Base-by-base conservation (phyloP, 2,797 vertebrate species). In the Sebastes variabilis region DNA sequence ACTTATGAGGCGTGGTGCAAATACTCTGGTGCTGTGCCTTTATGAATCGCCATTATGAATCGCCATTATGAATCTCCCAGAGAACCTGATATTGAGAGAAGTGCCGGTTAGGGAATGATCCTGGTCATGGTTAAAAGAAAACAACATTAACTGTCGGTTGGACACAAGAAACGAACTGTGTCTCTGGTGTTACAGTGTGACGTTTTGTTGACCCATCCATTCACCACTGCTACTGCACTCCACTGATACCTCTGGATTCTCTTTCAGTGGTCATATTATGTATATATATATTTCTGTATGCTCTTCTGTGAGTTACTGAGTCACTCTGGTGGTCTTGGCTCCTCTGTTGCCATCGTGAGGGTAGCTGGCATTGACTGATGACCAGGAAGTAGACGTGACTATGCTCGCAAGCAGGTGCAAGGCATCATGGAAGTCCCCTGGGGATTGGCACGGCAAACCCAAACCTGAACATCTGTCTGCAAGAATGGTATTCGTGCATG, bases 391-490 rank as follows among this genome's bases (percentile, higher is more conserved):
- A 55, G 75, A 80, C 29, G 32, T 64, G 72, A 76, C 75, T 76
- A 54, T 58, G 32, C 75, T 86, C 5, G 46, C 54, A 1, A 81
- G 85, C 91, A 92, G 92, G 92, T 92, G 91, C 81, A 79, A 92
- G 60, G 73, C 83, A 86, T 93, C 91, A 88, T 55, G 14, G 64
- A 20, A 56, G 52, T 78, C 84, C 61, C 77, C 20, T 20, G 84
- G 81, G 82, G 75, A 88, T 66, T 1, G 42, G 54, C 11, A 22
- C 58, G 32, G 67, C 72, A 32, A 83, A 83, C 58, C 72, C 66
- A 42, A 74, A 83, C 30, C 78, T 81, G 84, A 87, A 92, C 91
- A 92, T 92, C 82, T 91, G 88, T 87, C 78, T 70, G 70, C 65
- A 72, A 60, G 77, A 80, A 58, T 20, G 61, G n/a, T 24, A 49